These are phyloP conservation scores for Lepus oiostolus DNA, from an alignment of 2,797 vertebrate genomes.

Conservation along the genomic window DNA sequence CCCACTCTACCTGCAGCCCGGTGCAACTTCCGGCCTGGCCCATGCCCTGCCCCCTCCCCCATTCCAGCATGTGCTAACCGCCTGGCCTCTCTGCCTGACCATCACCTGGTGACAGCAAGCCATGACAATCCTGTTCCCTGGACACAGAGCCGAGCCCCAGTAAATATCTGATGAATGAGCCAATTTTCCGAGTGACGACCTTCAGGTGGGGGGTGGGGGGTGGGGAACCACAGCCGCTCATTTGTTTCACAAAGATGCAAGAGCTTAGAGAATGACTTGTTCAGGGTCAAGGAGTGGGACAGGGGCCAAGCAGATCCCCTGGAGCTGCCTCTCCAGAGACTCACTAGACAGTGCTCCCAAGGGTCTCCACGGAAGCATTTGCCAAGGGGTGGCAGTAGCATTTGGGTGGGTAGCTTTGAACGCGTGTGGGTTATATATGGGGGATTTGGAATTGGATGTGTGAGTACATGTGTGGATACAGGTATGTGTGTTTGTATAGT, in stretches of 20 bases:
- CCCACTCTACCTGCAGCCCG: background rate
- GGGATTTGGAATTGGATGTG: background rate
- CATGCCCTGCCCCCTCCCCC: too few species aligned
- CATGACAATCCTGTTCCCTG: accelerated
- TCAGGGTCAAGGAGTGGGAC: background rate
- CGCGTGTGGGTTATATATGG: background rate
- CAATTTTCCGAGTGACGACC: background rate
- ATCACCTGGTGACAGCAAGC: background rate
- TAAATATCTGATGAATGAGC: background rate
- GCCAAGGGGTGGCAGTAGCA: background rate
- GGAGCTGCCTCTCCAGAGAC: background rate
- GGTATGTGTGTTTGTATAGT: background rate
- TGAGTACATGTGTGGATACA: background rate
- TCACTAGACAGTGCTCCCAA: background rate
- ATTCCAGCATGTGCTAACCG: too few species aligned
- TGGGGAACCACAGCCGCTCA: background rate
- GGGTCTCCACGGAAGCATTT: background rate
- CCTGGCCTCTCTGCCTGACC: background rate
- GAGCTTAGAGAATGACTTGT: background rate
- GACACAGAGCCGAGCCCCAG: accelerated
- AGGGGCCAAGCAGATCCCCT: background rate
- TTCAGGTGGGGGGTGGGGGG: background rate
- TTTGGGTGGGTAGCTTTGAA: background rate
- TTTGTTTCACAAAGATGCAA: background rate
- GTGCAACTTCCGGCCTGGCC: background rate